Evolutionary conservation across 2,888 invertebrate genomes (phyloP).

Genomic region (Opisthograptis luteolata): DNA sequence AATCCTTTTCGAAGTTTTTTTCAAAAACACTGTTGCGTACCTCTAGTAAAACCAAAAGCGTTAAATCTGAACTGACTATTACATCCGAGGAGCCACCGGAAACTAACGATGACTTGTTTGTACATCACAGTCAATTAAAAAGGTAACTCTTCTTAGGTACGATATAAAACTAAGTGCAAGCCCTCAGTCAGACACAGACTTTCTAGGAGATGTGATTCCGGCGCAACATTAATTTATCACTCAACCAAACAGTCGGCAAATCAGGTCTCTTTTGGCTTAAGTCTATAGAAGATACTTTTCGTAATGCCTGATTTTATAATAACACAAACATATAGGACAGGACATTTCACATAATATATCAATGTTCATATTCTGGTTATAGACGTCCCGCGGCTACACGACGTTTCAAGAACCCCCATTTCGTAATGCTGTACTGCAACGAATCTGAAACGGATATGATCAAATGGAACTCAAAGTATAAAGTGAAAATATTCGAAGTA

Average conservation of each 20-base stretch:
- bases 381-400: no score
- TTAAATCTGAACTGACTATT: slow-evolving; percentile 28
- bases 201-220: no score
- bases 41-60: slow-evolving; percentile 38
- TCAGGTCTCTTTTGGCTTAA: no score
- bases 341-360: no score
- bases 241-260: no score
- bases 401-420: slow-evolving; percentile 61
- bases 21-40: slow-evolving; percentile 46
- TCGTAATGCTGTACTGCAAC: slow-evolving; percentile 71
- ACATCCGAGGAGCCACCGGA: slow-evolving; percentile 35
- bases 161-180: no score
- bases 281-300: no score
- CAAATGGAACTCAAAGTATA: slow-evolving; percentile 78
- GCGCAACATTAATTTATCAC: no score
- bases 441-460: slow-evolving; percentile 80
- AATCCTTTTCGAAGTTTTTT: slow-evolving; percentile 51
- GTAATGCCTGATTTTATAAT: no score
- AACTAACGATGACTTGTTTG: slow-evolving; percentile 60
- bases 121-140: slow-evolving; percentile 40
- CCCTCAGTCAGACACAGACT: no score
- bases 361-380: no score
- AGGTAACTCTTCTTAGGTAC: neutral
- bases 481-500: slow-evolving; percentile 68
- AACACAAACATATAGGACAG: no score